Evolutionary conservation across 2,797 vertebrate genomes (phyloP).

Genomic region (Podargus strigoides): DNA sequence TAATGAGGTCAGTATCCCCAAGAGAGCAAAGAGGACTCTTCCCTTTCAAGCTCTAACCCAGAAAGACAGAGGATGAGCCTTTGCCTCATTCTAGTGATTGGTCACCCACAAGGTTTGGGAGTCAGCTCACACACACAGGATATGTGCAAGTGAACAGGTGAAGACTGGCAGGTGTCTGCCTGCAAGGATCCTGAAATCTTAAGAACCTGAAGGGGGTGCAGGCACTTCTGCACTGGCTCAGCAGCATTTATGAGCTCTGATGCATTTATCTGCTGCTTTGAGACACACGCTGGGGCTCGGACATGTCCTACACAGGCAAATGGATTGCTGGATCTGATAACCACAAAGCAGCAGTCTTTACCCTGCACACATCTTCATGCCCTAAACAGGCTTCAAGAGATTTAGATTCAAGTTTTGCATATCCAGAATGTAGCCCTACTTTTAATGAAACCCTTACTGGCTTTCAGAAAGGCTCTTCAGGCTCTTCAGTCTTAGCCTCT

Average conservation of each 20-base stretch:
- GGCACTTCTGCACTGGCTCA: not conserved
- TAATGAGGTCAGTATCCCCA: not conserved
- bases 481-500: not conserved
- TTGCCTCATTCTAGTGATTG: not conserved
- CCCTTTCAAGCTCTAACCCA: not conserved
- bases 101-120: not conserved
- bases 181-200: not conserved
- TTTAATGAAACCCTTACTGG: not conserved
- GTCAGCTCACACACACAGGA: not conserved
- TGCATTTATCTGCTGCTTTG: not conserved
- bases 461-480: not conserved
- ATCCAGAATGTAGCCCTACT: not conserved
- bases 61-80: not conserved
- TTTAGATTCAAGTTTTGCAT: not conserved
- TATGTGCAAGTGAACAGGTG: fast-evolving
- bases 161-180: not conserved
- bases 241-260: not conserved
- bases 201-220: not conserved
- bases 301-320: not conserved
- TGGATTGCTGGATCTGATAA: not conserved
- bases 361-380: not conserved
- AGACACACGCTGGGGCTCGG: not conserved
- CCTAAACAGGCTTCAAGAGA: not conserved
- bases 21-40: not conserved
- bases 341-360: not conserved